phyloP scores from a whole-genome alignment of 2,888 invertebrate genomes.

The Tortrix viridana region DNA sequence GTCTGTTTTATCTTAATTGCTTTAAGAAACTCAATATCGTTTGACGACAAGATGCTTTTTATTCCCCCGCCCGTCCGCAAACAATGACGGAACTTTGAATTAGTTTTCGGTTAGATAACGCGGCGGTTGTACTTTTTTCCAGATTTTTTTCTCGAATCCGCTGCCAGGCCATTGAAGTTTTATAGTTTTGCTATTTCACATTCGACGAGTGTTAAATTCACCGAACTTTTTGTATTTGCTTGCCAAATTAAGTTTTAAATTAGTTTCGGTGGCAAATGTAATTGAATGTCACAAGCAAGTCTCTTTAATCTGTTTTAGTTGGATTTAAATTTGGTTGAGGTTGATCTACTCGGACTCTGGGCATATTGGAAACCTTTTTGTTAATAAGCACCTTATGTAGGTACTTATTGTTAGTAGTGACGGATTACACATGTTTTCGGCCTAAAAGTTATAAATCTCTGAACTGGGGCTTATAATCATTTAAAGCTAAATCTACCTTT shows the following conservation, averaged over 20 bases:
- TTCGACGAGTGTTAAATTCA: slow-evolving; percentile 34
- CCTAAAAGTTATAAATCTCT: slow-evolving; percentile 13
- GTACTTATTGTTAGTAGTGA: no score
- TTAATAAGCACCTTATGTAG: no score
- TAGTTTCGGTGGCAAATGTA: slow-evolving; percentile 11
- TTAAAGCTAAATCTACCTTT: background rate
- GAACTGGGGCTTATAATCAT: slow-evolving; percentile 10
- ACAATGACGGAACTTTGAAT: slow-evolving; percentile 80
- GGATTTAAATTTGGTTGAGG: no score
- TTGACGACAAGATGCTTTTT: slow-evolving; percentile 80
- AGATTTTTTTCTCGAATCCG: slow-evolving; percentile 55
- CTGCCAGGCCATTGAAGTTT: slow-evolving; percentile 57
- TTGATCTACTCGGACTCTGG: no score
- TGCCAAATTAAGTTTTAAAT: slow-evolving; percentile 21
- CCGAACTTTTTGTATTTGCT: slow-evolving; percentile 47
- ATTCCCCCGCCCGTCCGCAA: slow-evolving; percentile 69
- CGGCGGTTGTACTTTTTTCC: slow-evolving; percentile 40
- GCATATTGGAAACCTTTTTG: no score
- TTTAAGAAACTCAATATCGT: slow-evolving; percentile 81
- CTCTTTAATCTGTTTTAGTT: background rate
- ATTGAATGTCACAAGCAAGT: slow-evolving; percentile 4
- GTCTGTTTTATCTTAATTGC: slow-evolving; percentile 81
- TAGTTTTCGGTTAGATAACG: slow-evolving; percentile 78
- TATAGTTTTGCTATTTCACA: slow-evolving; percentile 58
- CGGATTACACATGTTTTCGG: slow-evolving; percentile 1